Conservation (phyloP, 2,113 vertebrate genomes). For the Mungos mungo region DNA sequence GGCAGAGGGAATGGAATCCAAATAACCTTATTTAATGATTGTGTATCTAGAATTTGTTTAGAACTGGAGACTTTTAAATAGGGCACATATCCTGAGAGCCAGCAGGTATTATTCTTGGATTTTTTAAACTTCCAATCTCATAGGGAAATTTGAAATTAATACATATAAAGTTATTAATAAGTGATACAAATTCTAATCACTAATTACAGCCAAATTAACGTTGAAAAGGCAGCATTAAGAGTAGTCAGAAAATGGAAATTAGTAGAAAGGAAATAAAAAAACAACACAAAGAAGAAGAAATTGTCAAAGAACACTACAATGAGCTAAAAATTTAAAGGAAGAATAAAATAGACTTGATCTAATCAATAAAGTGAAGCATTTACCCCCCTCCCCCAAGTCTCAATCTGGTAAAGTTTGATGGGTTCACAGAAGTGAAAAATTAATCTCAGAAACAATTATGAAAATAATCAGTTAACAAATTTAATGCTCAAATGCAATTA, state of each 20-base stretch:
- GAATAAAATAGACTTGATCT: background rate
- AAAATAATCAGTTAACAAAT: constrained; percentile 58
- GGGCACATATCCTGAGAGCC: constrained; percentile 23
- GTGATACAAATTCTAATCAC: constrained; percentile 39
- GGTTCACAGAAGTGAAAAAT: constrained; percentile 38
- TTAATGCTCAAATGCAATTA: constrained; percentile 50
- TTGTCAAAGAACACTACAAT: background rate
- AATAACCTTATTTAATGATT: constrained; percentile 44
- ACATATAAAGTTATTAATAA: constrained; percentile 52
- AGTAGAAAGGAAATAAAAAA: constrained; percentile 38
- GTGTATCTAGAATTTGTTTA: background rate
- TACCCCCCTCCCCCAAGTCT: constrained; percentile 47
- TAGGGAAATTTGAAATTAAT: constrained; percentile 40
- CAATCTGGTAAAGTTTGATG: background rate
- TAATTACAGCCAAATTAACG: constrained; percentile 51
- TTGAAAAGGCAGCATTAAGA: background rate
- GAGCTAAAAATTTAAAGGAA: constrained; percentile 32
- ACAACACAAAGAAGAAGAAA: constrained; percentile 37
- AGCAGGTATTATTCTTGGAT: constrained; percentile 49
- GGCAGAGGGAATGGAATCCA: background rate
- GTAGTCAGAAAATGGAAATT: background rate
- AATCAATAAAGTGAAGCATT: background rate
- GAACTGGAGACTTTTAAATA: constrained; percentile 45
- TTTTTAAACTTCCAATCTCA: constrained; percentile 32
- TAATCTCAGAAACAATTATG: constrained; percentile 39